Conservation (phyloP, 2,113 vertebrate genomes). For the Pontoporia blainvillei region DNA sequence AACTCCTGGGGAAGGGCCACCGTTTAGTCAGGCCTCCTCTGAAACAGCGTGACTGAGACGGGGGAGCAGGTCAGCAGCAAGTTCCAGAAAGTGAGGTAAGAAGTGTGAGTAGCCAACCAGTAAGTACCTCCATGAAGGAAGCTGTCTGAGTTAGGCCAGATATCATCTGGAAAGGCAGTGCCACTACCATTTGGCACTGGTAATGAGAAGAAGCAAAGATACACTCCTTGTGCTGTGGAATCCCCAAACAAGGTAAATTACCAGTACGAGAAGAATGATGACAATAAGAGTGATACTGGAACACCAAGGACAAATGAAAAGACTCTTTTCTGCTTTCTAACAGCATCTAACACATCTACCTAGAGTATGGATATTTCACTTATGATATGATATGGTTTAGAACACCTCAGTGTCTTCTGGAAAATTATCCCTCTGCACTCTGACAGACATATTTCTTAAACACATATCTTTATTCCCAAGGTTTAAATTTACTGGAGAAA, state of each 20-base stretch:
- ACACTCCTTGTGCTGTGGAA: not conserved
- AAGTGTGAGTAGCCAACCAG: not conserved
- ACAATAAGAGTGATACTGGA: not conserved
- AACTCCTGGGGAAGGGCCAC: not conserved
- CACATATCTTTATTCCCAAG: constrained; percentile 17
- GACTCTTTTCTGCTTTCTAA: not conserved
- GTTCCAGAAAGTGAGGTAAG: fast-evolving
- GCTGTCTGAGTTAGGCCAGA: not conserved
- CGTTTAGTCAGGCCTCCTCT: not conserved
- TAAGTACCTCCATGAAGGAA: not conserved
- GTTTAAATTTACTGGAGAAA: not conserved
- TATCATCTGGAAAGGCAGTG: not conserved
- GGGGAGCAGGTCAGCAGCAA: not conserved
- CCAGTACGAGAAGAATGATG: not conserved
- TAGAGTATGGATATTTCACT: not conserved
- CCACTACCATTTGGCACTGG: not conserved
- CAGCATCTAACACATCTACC: not conserved
- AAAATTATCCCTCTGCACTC: not conserved
- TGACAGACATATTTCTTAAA: constrained; percentile 17
- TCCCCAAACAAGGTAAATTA: not conserved
- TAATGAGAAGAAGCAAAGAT: not conserved
- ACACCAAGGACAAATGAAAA: not conserved
- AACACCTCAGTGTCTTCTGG: not conserved
- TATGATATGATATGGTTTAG: not conserved
- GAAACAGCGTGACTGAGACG: not conserved